Evolutionary conservation across 2,113 vertebrate species (phyloP).

Genomic region (Epinephelus moara): DNA sequence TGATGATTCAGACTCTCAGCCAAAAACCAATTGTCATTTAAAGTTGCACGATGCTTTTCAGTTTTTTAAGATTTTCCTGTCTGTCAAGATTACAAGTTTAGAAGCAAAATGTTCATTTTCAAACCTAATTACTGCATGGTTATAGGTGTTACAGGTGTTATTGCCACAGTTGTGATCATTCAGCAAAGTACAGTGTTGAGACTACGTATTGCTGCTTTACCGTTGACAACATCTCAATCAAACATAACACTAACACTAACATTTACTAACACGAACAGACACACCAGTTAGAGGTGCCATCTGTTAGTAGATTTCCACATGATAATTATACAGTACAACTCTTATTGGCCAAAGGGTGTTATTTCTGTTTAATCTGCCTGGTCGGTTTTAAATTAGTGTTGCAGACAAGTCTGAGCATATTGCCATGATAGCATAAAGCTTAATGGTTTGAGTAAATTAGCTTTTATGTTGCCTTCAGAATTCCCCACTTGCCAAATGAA

Average conservation of each 20-base stretch:
- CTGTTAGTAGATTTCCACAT: neutral
- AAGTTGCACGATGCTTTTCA: neutral
- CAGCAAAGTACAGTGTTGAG: neutral
- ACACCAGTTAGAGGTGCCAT: neutral
- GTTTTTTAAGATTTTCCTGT: neutral
- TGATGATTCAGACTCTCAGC: neutral
- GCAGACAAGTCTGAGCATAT: neutral
- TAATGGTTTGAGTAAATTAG: conserved; percentile 9
- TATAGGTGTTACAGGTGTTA: neutral
- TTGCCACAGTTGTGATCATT: neutral
- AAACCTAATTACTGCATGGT: neutral
- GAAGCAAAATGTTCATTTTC: neutral
- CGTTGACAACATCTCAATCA: neutral
- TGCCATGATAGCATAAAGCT: neutral
- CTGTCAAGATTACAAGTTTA: neutral
- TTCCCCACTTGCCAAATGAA: conserved; percentile 13
- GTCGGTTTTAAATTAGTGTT: neutral
- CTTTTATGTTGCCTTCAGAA: neutral
- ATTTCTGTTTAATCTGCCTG: conserved; percentile 11
- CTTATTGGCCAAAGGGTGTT: neutral
- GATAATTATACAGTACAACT: neutral
- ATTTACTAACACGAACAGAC: conserved; percentile 15
- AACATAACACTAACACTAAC: no score
- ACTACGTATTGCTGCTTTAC: neutral
- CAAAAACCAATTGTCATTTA: neutral